A percentile compares a stretch with the other conserved stretches of the same genome.
These are phyloP conservation scores for Stigmatopora argus DNA, from an alignment of 2,113 vertebrate species.

Conservation along the genomic window DNA sequence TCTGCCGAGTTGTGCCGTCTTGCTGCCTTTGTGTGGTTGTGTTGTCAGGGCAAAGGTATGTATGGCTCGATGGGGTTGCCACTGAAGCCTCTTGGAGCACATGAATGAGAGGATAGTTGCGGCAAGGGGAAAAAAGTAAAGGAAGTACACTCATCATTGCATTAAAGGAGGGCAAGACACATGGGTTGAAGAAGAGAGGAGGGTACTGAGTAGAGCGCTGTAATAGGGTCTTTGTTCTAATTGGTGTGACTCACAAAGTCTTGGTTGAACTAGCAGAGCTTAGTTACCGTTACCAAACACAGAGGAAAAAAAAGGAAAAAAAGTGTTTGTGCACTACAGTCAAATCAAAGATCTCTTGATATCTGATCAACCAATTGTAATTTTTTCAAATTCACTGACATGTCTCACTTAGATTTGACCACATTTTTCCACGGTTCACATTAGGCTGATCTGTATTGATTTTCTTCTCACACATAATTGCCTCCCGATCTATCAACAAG, in stretches of 20 bases:
- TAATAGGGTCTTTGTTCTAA: constrained; percentile 67
- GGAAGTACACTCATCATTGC: constrained; percentile 60
- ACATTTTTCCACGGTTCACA: not conserved
- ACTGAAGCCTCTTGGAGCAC: constrained; percentile 47
- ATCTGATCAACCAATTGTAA: constrained; percentile 16
- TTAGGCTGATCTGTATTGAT: not conserved
- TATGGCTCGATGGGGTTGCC: constrained; percentile 45
- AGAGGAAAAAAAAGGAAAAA: constrained; percentile 18
- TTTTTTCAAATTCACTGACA: not conserved
- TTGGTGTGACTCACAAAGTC: constrained; percentile 60
- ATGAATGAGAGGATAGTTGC: constrained; percentile 56
- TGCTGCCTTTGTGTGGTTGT: constrained; percentile 48
- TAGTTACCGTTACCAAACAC: constrained; percentile 62
- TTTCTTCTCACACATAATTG: not conserved
- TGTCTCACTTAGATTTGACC: not conserved
- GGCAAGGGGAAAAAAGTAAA: constrained; percentile 45
- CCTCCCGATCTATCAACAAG: too few species aligned
- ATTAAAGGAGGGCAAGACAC: constrained; percentile 40
- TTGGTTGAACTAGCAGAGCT: constrained; percentile 34
- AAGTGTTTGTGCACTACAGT: constrained; percentile 12
- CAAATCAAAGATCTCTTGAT: constrained; percentile 4
- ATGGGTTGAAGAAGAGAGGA: constrained; percentile 25
- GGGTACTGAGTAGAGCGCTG: constrained; percentile 21
- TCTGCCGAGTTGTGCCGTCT: constrained; percentile 29
- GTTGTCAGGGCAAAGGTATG: constrained; percentile 67